Conservation (phyloP, 2,888 invertebrate genomes). For the Cheilosia urbana region DNA sequence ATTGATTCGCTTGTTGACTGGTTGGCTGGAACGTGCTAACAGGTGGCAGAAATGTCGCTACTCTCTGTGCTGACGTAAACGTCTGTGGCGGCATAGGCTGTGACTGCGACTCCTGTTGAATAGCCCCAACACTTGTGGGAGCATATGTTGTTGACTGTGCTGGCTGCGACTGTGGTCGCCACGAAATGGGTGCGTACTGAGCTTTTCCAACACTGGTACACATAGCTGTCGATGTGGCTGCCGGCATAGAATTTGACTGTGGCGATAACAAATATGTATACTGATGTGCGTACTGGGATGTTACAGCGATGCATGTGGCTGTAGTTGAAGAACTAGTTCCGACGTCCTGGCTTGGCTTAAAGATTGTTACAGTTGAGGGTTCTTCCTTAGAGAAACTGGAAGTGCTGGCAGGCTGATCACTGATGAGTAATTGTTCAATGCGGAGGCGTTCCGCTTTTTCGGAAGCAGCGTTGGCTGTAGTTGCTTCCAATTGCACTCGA, state of each 20-base stretch:
- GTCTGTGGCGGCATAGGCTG: too few relatives aligned
- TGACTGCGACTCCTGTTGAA: too few relatives aligned
- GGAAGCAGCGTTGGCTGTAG: neutral
- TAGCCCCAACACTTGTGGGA: neutral
- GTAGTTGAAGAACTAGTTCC: neutral
- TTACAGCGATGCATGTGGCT: neutral
- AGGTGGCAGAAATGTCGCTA: neutral
- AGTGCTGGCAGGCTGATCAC: neutral
- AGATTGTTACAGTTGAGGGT: neutral
- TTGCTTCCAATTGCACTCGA: too few relatives aligned
- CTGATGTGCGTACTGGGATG: neutral
- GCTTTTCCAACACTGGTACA: neutral
- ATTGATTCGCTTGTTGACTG: too few relatives aligned
- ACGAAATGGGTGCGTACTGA: neutral
- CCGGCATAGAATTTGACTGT: neutral
- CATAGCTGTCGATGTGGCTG: too few relatives aligned
- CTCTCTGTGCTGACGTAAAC: too few relatives aligned
- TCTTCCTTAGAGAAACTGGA: neutral
- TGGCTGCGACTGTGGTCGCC: neutral
- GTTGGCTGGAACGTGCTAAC: neutral
- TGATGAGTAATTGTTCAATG: neutral
- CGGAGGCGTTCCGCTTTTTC: slow-evolving; percentile 8
- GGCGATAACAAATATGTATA: neutral
- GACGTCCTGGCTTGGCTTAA: neutral
- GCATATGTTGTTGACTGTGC: neutral